Base-by-base conservation (phyloP, 2,113 vertebrate genomes). In the Plestiodon gilberti region DNA sequence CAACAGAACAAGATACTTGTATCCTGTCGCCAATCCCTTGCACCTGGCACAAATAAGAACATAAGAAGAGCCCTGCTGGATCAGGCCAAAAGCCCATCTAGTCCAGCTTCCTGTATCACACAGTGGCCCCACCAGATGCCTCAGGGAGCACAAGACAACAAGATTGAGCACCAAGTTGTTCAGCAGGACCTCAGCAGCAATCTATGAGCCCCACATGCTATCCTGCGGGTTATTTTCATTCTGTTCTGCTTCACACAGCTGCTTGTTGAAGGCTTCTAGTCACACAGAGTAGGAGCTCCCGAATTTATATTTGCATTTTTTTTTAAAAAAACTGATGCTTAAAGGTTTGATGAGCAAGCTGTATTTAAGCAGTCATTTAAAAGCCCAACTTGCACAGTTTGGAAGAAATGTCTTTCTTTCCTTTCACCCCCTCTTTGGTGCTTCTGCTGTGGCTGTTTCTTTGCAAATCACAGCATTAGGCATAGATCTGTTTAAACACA, bases 401-500 rank as follows among this genome's bases (percentile, higher is more conserved):
- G 43, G 30, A 80, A 83, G 55, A 70, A n/a, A 80, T 64, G 43
- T 11, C 70, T 81, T 74, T 25, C 23, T 70, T 61, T 1, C 33
- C 70, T 52, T 88, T 35, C 33, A 33, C 71, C 80, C 18, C 6
- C n/a, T 87, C 0, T 0, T 74, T 88, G 43, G 43, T 14, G 70
- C 2, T 13, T 38, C 6, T 38, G 23, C 62, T 64, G 65, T 70
- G 84, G 80, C 86, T 84, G 15, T 86, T 75, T 87, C 78, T 86
- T 89, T 83, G 59, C 80, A 86, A 82, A 55, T 85, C 87, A 86
- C 78, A 80, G 38, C 61, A 85, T 75, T 91, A 0, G 1, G 80
- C 83, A 30, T 40, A 57, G 35, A 71, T 74, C 69, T 80, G 69
- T 90, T 95, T 88, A 93, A 90, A 74, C 76, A 67, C 82, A 83